Base-by-base conservation (phyloP, 2,113 vertebrate species). In the Clarias gariepinus region DNA sequence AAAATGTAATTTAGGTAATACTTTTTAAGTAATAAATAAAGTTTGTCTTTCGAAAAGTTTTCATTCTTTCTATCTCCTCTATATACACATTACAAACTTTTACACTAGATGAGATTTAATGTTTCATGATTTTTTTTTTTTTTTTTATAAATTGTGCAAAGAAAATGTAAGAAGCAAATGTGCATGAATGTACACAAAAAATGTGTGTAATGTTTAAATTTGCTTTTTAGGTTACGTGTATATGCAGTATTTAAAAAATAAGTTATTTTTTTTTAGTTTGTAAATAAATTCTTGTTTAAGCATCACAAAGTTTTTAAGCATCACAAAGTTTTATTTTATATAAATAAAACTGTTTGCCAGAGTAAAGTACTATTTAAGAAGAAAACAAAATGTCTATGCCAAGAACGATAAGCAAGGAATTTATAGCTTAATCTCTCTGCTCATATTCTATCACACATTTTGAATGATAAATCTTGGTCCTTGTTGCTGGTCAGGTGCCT, bases 391-490 rank as follows among this genome's bases (percentile, higher is more conserved):
- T 10, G 13, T 47, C 33, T 74, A 23, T 47, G 19, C 33, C 9
- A 3, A 36, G 16, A 47, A 21, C 12, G 18, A 74, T 74, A 74
- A 47, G 36, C 3, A 36, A 47, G 10, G 36, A 74, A 74, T 76
- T 83, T 23, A 53, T 16, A 53, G n/a, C n/a, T 52, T 82, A 6
- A 82, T 55, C 41, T 61, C 21, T 60, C 33, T 18, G 33, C 33
- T 28, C 55, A 12, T 74, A 63, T 25, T 66, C 55, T 68, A 36
- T 71, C 77, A 68, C 41, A 58, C 80, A 68, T 82, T 89, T 81
- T 86, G 71, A 63, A 18, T 83, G 9, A 53, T 83, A 30, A 2
- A 71, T 82, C 33, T 88, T 25, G 16, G 28, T 11, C 41, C 60
- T 69, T 53, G n/a, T 16, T 1, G 19, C 3, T 80, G 76, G 33